Evolutionary conservation across 2,113 vertebrate genomes (phyloP), one percentile per base, ranked within the genome.

Genomic region (Eptesicus fuscus): DNA sequence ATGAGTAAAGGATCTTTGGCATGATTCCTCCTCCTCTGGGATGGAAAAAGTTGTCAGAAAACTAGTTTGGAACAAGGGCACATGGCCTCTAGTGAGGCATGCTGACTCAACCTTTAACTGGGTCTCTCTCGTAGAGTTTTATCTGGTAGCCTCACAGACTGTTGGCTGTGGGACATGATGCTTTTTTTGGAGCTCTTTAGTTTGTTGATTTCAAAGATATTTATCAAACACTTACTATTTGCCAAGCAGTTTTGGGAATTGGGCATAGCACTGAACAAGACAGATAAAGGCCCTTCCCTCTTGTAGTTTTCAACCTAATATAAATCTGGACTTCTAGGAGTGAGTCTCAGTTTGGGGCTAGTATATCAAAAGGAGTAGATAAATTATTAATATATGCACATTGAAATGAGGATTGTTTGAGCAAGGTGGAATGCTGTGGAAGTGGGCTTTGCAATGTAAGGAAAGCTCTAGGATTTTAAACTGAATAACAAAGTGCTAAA

Each of bases 21-120:
- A 30, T 56, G 49, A 77, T 77, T 70, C 77, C 20, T 14, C 65
- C 37, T 89, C 63, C 17, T 76, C 82, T 88, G 78, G 51, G 77
- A 80, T 16, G 35, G 84, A 61, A 88, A 88, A 83, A 74, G 63
- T 76, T 84, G 63, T 73, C 93, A 77, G 95, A 90, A 92, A 82
- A 65, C 37, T 37, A n/a, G 59, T 93, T 49, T 53, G 63, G 28
- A 79, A 65, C 84, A 61, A 67, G 51, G 49, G 28, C 71, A 13
- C 32, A 35, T 70, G 37, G 37, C 65, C 78, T 40, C 49, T 93
- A 51, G 18, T 1, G 42, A 37, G 59, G 17, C 40, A 25, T 90
- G 92, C 90, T 95, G 84, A 88, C 67, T 94, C 89, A 84, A 16
- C n/a, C 71, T 89, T 69, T 63, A 83, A 79, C 90, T 77, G 76